phyloP scores from a whole-genome alignment of 2,797 vertebrate species.

The Parambassis ranga region DNA sequence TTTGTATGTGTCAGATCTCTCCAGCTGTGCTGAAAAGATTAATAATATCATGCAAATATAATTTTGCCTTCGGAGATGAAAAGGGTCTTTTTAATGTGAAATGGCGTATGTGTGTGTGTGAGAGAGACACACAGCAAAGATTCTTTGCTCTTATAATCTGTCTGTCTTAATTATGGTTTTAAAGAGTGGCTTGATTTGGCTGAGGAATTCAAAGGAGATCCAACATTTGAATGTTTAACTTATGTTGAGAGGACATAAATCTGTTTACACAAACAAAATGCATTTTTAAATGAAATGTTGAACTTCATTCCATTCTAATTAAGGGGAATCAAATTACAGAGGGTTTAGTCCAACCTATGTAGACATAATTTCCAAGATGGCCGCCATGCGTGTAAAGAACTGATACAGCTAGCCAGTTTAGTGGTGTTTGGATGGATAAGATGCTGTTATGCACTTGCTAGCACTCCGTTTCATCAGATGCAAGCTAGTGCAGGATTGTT shows the following conservation, averaged over 20 bases:
- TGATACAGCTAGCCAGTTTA: too few species aligned
- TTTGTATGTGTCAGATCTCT: conserved; percentile 31
- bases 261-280: neutral
- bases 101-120: neutral
- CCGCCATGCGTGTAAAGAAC: too few species aligned
- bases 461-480: too few species aligned
- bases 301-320: too few species aligned
- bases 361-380: too few species aligned
- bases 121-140: conserved; percentile 28
- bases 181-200: conserved; percentile 9
- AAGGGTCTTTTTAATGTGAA: conserved; percentile 32
- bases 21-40: conserved; percentile 43
- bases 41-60: conserved; percentile 60
- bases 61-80: conserved; percentile 54
- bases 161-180: conserved; percentile 61
- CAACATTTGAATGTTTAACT: neutral
- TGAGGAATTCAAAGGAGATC: neutral
- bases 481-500: too few species aligned
- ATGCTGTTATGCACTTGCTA: too few species aligned
- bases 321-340: too few species aligned
- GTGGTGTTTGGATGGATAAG: too few species aligned
- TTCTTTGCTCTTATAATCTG: conserved; percentile 49
- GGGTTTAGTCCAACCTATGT: too few species aligned
- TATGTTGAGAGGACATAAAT: neutral
- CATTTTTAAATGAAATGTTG: too few species aligned